Percentiles rank a stretch among this genome's conserved stretches.
These are phyloP conservation scores for Malachius bipustulatus DNA, from an alignment of 2,888 invertebrate species.

Conservation along the genomic window DNA sequence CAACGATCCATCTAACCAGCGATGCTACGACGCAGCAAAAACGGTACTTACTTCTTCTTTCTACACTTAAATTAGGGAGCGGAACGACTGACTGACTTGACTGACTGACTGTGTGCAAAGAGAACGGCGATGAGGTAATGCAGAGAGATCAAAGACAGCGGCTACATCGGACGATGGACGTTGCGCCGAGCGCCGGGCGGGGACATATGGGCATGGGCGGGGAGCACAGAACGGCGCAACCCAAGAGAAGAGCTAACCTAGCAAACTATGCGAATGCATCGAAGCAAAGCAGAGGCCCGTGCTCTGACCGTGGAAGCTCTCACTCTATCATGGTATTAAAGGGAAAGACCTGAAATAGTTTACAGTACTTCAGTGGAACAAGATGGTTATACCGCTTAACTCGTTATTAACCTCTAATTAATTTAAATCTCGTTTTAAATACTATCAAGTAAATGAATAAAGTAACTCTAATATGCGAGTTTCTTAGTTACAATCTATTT, in stretches of 20 bases:
- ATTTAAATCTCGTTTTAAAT: slow-evolving; percentile 21
- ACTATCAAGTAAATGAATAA: slow-evolving; percentile 30
- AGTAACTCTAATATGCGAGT: slow-evolving; percentile 30
- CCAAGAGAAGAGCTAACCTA: slow-evolving; percentile 37
- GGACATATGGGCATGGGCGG: slow-evolving; percentile 22
- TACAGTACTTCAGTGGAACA: slow-evolving; percentile 25
- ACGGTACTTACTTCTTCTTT: too few relatives aligned
- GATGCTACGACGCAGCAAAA: too few relatives aligned
- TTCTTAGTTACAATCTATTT: slow-evolving; percentile 18
- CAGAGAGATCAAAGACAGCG: too few relatives aligned
- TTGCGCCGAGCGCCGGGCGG: too few relatives aligned
- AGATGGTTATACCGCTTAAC: slow-evolving; percentile 29
- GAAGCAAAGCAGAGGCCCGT: slow-evolving; percentile 38
- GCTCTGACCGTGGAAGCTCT: slow-evolving; percentile 39
- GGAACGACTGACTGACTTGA: too few relatives aligned
- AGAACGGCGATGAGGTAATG: too few relatives aligned
- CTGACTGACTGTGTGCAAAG: too few relatives aligned
- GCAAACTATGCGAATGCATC: slow-evolving; percentile 32
- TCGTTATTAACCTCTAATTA: slow-evolving; percentile 31
- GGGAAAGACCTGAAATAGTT: slow-evolving; percentile 32
- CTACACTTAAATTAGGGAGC: too few relatives aligned
- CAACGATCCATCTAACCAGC: too few relatives aligned
- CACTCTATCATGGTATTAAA: slow-evolving; percentile 37
- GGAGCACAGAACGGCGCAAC: slow-evolving; percentile 33
- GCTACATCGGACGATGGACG: too few relatives aligned